Conservation (phyloP, 2,113 vertebrate genomes). For the Euleptes europaea region DNA sequence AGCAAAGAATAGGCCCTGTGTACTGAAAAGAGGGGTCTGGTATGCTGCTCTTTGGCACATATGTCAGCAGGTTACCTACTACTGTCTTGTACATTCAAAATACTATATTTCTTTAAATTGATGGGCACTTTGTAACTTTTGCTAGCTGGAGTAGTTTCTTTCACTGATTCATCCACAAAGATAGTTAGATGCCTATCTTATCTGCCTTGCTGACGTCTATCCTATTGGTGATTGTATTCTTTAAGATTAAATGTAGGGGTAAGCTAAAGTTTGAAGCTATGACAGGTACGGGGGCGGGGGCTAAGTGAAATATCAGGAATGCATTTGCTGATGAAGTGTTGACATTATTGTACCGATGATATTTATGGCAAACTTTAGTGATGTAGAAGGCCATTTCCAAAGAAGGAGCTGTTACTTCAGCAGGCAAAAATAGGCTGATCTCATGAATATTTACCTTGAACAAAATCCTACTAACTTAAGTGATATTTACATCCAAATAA, state of each 20-base stretch:
- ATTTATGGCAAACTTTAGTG: neutral
- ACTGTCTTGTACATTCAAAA: neutral
- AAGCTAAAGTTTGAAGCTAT: neutral
- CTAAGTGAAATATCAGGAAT: fast-evolving
- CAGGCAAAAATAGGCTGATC: neutral
- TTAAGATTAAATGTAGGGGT: neutral
- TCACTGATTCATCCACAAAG: neutral
- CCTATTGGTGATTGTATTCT: fast-evolving
- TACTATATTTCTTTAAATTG: neutral
- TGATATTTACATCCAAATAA: no score
- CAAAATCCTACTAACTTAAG: neutral
- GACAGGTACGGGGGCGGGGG: neutral
- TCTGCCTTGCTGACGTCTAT: neutral
- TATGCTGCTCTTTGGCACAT: no score
- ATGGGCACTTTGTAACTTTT: neutral
- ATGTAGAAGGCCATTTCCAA: neutral
- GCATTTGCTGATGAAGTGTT: neutral
- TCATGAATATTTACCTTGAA: neutral
- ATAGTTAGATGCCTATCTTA: neutral
- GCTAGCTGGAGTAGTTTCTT: neutral
- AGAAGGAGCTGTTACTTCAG: neutral
- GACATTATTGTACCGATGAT: neutral
- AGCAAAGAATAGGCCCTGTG: no score
- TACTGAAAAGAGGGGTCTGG: no score
- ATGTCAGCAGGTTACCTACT: no score